Conservation (phyloP, 2,888 invertebrate genomes). For the Frankliniella intonsa region DNA sequence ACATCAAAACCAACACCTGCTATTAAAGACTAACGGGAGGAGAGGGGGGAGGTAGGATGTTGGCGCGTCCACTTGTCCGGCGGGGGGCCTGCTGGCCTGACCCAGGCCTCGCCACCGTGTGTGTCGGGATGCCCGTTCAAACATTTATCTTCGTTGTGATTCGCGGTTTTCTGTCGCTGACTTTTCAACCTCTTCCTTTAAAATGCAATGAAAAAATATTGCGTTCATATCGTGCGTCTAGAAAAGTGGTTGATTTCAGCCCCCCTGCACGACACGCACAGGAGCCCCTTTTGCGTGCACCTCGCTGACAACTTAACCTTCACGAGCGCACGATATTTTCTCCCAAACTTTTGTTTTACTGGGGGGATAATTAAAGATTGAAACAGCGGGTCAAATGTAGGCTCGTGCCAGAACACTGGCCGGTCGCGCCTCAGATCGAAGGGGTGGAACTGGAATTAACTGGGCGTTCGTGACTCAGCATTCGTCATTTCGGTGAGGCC, state of each 20-base stretch:
- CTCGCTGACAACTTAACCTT: neutral
- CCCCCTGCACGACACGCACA: neutral
- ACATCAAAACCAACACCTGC: constrained; percentile 18
- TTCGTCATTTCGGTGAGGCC: too few relatives aligned
- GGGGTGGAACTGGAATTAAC: too few relatives aligned
- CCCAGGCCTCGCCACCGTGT: neutral
- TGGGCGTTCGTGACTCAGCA: too few relatives aligned
- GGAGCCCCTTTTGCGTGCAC: neutral
- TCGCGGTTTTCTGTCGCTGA: neutral
- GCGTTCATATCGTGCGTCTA: too few relatives aligned
- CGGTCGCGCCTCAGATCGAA: too few relatives aligned
- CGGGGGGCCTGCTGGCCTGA: neutral
- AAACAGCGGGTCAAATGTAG: neutral
- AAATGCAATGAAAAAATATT: too few relatives aligned
- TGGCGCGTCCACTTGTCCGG: neutral
- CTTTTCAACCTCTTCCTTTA: too few relatives aligned
- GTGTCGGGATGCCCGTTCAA: too few relatives aligned
- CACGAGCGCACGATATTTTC: neutral
- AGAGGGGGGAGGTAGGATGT: neutral
- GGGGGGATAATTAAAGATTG: neutral
- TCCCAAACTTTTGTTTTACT: neutral
- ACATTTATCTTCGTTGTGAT: too few relatives aligned
- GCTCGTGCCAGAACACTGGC: too few relatives aligned
- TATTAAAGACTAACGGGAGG: constrained; percentile 12
- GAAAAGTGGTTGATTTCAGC: too few relatives aligned